Percentiles rank a stretch among this genome's conserved stretches.
Evolutionary conservation across 1,140 invertebrate genomes (phyloP).

Genomic region (Drosophila nebulosa): DNA sequence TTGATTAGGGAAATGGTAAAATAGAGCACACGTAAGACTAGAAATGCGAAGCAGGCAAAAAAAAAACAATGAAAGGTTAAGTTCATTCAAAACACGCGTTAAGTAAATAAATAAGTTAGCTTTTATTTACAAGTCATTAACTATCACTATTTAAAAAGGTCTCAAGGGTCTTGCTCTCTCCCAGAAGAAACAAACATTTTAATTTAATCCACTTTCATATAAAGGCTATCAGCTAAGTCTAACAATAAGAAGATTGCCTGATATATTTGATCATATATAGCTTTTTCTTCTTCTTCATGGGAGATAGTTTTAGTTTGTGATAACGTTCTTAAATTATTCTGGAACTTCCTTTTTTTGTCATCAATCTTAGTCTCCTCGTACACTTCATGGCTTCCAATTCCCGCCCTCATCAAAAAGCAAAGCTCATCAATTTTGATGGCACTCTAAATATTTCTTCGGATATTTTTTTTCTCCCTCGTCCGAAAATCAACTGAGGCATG

Average conservation of each 20-base stretch:
- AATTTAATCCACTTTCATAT: too few relatives aligned
- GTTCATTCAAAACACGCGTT: neutral
- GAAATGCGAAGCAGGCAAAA: neutral
- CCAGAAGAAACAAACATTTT: too few relatives aligned
- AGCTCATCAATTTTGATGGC: slow-evolving; percentile 8
- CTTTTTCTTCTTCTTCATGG: neutral
- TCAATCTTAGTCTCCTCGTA: neutral
- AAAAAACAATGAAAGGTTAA: neutral
- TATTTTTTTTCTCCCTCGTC: neutral
- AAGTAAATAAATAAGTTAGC: too few relatives aligned
- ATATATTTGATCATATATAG: neutral
- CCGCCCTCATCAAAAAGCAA: neutral
- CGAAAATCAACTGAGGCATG: slow-evolving; percentile 2
- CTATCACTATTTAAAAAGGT: too few relatives aligned
- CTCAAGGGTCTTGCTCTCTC: too few relatives aligned
- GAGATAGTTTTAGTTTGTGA: neutral
- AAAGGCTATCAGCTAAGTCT: too few relatives aligned
- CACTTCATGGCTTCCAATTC: neutral
- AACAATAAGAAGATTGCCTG: neutral
- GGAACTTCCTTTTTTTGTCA: neutral
- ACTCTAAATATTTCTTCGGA: neutral
- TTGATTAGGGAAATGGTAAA: slow-evolving; percentile 1
- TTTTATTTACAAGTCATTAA: too few relatives aligned
- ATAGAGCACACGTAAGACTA: neutral
- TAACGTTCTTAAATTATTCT: neutral